A percentile compares a stretch with the other conserved stretches of the same genome.
phyloP scores from a whole-genome alignment of 2,888 invertebrate genomes.

The Nipponacmea schrenckii region DNA sequence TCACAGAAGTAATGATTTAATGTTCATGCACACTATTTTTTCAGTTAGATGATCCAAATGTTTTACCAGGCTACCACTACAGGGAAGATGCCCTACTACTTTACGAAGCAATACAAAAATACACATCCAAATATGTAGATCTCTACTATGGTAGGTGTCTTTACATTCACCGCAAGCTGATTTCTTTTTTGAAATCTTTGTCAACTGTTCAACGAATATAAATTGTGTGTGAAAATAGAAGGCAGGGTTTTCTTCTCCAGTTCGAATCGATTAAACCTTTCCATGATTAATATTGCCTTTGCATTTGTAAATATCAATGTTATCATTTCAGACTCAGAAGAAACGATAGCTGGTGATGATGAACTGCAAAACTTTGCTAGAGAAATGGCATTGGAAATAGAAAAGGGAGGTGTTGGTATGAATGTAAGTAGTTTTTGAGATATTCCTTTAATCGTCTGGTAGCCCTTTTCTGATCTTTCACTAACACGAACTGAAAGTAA shows the following conservation, averaged over 20 bases:
- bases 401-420: background rate
- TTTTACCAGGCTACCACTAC: constrained; percentile 64
- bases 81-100: constrained; percentile 65
- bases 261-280: too few species aligned
- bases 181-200: background rate
- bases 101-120: constrained; percentile 59
- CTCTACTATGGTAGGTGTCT: constrained; percentile 41
- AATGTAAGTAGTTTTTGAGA: background rate
- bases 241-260: too few species aligned
- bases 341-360: background rate
- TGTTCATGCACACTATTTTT: background rate
- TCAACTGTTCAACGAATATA: too few species aligned
- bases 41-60: constrained; percentile 50
- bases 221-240: too few species aligned
- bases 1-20: too few species aligned
- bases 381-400: background rate
- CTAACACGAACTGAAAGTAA: too few species aligned
- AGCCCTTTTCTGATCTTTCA: too few species aligned
- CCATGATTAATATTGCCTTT: too few species aligned
- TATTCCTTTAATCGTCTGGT: too few species aligned
- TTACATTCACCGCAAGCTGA: background rate
- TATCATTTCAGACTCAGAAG: too few species aligned
- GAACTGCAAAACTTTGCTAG: background rate
- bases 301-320: too few species aligned
- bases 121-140: constrained; percentile 42